Evolutionary conservation across 2,888 invertebrate species (phyloP).

Genomic region (Spodoptera exigua): DNA sequence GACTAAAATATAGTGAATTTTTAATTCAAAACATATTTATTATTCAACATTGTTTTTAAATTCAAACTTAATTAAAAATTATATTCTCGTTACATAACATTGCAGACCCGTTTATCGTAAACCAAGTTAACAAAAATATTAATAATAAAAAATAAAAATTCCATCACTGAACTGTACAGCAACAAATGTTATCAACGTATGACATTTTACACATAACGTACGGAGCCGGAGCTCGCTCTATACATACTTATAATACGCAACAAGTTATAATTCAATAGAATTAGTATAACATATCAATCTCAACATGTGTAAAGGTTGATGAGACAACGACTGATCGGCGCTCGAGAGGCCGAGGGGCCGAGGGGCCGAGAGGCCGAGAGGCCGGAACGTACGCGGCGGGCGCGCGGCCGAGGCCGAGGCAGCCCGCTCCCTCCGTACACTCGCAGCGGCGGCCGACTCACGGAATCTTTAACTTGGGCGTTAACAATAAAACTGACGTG

Average conservation of each 20-base stretch:
- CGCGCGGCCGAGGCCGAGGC: not conserved
- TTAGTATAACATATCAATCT: constrained; percentile 89
- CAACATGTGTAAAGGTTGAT: constrained; percentile 88
- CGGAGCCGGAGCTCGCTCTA: constrained; percentile 59
- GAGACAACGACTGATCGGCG: constrained; percentile 80
- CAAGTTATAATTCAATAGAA: constrained; percentile 89
- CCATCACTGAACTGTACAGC: constrained; percentile 80
- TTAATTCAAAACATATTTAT: constrained; percentile 80
- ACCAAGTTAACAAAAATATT: constrained; percentile 84
- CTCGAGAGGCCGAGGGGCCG: constrained; percentile 41
- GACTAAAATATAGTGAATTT: constrained; percentile 87
- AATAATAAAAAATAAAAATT: constrained; percentile 83
- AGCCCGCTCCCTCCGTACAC: constrained; percentile 37
- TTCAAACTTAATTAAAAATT: constrained; percentile 83
- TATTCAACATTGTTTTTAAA: constrained; percentile 74
- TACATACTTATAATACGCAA: constrained; percentile 86
- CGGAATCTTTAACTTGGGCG: constrained; percentile 41
- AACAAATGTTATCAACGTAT: constrained; percentile 74
- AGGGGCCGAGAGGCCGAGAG: constrained; percentile 31
- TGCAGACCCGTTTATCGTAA: constrained; percentile 87
- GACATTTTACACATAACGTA: constrained; percentile 65
- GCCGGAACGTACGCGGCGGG: constrained; percentile 9
- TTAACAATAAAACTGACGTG: constrained; percentile 51
- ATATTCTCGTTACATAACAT: constrained; percentile 83
- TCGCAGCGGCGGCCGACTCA: constrained; percentile 37